phyloP scores from a whole-genome alignment of 1,140 invertebrate genomes.

The Phthorimaea operculella region DNA sequence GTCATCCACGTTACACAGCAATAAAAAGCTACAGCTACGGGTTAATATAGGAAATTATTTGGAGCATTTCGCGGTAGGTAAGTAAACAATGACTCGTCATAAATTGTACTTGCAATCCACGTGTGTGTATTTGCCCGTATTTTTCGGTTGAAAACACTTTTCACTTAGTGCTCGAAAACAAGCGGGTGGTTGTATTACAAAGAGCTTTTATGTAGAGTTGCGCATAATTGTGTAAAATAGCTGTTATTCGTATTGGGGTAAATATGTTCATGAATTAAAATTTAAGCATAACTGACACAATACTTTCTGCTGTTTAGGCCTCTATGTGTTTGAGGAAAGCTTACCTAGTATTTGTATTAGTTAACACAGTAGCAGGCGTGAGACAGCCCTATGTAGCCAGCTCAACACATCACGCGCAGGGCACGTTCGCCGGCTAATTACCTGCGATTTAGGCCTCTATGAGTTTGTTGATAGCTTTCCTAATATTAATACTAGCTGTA shows the following conservation, averaged over 20 bases:
- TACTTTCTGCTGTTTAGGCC: no score
- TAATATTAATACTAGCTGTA: no score
- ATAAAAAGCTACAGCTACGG: no score
- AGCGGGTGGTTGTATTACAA: slow-evolving; percentile 27
- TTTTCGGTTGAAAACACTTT: slow-evolving; percentile 16
- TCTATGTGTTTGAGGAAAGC: no score
- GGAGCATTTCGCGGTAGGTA: neutral
- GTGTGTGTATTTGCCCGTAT: neutral
- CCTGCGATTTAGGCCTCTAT: slow-evolving; percentile 49
- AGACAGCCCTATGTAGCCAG: slow-evolving; percentile 40
- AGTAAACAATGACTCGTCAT: neutral
- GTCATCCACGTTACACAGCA: no score
- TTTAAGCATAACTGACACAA: no score
- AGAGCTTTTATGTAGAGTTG: slow-evolving; percentile 13
- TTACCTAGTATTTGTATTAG: no score
- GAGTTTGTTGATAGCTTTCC: no score
- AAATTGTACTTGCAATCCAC: neutral
- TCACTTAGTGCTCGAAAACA: slow-evolving; percentile 18
- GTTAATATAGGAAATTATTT: no score
- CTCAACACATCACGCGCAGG: slow-evolving; percentile 42
- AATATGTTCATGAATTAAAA: no score
- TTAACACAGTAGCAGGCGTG: no score
- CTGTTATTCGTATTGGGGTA: no score
- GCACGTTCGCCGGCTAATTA: slow-evolving; percentile 37
- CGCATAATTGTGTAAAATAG: neutral